Evolutionary conservation across 2,113 vertebrate genomes (phyloP).

Genomic region (Petrocephalus zakoni): DNA sequence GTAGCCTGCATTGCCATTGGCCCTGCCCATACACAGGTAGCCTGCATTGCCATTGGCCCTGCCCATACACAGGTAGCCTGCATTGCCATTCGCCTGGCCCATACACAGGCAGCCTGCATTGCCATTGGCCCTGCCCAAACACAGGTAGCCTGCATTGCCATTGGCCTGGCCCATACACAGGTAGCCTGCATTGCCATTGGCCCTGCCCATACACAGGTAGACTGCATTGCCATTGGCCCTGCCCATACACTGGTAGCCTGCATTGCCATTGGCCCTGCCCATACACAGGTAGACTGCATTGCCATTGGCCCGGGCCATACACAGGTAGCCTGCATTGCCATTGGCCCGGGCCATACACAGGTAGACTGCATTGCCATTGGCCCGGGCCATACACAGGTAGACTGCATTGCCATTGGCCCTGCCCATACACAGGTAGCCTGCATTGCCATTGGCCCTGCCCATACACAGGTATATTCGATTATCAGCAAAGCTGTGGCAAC

Average conservation of each 20-base stretch:
- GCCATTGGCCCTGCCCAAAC: slow-evolving; percentile 15
- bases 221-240: not conserved
- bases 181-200: slow-evolving; percentile 44
- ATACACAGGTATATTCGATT: too few species aligned
- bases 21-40: too few species aligned
- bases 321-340: slow-evolving; percentile 71
- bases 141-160: slow-evolving; percentile 81
- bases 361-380: slow-evolving; percentile 46
- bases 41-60: slow-evolving; percentile 77
- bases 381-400: not conserved
- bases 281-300: not conserved
- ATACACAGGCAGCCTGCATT: not conserved
- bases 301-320: not conserved
- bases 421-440: not conserved
- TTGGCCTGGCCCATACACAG: slow-evolving; percentile 79
- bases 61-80: slow-evolving; percentile 74
- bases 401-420: not conserved
- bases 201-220: not conserved
- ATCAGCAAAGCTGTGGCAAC: not conserved
- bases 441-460: too few species aligned
- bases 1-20: not conserved
- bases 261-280: not conserved
- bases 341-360: slow-evolving; percentile 79
- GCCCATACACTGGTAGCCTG: slow-evolving; percentile 77
- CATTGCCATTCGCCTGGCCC: not conserved